Conservation (phyloP, 2,113 vertebrate genomes). For the Rhizomys pruinosus region DNA sequence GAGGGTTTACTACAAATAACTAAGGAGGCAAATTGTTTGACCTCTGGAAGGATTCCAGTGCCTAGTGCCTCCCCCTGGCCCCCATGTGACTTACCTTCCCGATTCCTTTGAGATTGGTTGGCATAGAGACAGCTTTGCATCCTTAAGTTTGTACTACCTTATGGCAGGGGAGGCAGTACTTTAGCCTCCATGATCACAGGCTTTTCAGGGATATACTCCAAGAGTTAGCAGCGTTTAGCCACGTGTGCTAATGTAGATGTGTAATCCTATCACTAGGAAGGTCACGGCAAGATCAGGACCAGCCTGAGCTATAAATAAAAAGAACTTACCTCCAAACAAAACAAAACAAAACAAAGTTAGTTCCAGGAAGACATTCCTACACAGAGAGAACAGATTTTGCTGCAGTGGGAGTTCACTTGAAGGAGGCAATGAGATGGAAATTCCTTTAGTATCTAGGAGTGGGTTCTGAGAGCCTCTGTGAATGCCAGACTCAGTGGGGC, state of each 20-base stretch:
- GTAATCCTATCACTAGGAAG: not conserved
- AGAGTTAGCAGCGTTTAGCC: not conserved
- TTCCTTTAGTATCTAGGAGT: too few relatives aligned
- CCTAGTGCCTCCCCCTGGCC: too few relatives aligned
- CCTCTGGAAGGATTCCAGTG: not conserved
- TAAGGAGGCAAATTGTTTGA: not conserved
- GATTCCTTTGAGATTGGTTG: not conserved
- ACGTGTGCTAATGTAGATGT: not conserved
- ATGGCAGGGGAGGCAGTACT: not conserved
- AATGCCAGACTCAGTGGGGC: not conserved
- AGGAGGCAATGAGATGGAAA: not conserved
- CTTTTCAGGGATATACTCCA: not conserved
- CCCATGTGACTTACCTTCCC: not conserved
- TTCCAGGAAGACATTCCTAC: not conserved
- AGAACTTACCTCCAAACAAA: not conserved
- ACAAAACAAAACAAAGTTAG: not conserved
- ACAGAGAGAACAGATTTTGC: not conserved
- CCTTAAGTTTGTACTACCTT: not conserved
- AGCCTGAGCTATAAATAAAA: not conserved
- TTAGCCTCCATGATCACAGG: not conserved
- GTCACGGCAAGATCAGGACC: not conserved
- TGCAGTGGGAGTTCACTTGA: not conserved
- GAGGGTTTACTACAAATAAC: rapidly evolving
- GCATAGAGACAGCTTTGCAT: not conserved
- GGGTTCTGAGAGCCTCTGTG: not conserved